Conservation (phyloP, 2,888 invertebrate genomes). For the Drosophila neutralis region DNA sequence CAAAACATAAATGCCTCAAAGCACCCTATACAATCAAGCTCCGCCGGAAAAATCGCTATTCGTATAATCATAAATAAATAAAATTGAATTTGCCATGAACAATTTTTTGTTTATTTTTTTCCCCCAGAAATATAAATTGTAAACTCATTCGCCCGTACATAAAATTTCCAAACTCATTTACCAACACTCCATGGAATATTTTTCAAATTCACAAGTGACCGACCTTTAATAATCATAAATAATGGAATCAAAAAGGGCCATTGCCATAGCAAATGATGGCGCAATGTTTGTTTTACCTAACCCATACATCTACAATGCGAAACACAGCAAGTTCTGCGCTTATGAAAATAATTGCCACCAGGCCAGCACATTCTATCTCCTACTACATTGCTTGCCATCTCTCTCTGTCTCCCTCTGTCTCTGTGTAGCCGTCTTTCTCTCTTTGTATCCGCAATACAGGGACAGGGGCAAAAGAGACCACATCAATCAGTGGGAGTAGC, state of each 20-base stretch:
- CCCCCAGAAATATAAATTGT: constrained; percentile 73
- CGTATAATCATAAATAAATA: constrained; percentile 79
- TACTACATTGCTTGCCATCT: neutral
- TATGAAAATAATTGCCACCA: constrained; percentile 54
- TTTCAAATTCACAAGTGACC: constrained; percentile 66
- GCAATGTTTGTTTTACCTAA: constrained; percentile 63
- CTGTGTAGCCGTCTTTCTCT: constrained; percentile 2
- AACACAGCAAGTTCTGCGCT: constrained; percentile 48
- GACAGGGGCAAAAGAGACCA: constrained; percentile 48
- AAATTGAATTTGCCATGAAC: constrained; percentile 73
- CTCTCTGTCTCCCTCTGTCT: neutral
- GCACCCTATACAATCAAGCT: constrained; percentile 12
- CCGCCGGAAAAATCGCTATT: constrained; percentile 61
- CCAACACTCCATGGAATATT: constrained; percentile 69
- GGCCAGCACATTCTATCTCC: constrained; percentile 13
- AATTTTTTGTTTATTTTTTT: constrained; percentile 23
- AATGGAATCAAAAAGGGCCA: constrained; percentile 60
- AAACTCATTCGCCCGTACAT: constrained; percentile 77
- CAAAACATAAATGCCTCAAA: constrained; percentile 15
- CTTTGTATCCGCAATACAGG: constrained; percentile 7
- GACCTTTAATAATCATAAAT: constrained; percentile 76
- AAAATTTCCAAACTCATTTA: constrained; percentile 75
- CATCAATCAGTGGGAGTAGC: constrained; percentile 68
- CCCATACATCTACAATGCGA: constrained; percentile 15
- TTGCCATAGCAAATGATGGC: constrained; percentile 46